Evolutionary conservation across 1,140 invertebrate species (phyloP).

Genomic region (Himalopsyche phryganea): DNA sequence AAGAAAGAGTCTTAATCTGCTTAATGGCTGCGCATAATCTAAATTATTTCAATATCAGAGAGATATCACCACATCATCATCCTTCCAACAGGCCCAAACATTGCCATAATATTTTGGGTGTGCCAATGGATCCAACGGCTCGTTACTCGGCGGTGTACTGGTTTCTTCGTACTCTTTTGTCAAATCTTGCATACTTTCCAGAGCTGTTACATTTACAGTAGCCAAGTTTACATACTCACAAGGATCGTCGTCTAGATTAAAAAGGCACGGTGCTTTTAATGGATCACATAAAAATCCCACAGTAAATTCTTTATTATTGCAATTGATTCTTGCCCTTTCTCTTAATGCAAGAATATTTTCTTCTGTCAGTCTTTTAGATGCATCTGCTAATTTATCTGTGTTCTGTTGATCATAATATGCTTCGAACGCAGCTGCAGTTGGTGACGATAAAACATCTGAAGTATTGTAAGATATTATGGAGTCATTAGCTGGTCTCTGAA

Average conservation of each 20-base stretch:
- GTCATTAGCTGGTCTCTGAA: constrained; percentile 53
- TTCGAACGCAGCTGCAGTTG: constrained; percentile 46
- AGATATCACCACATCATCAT: constrained; percentile 34
- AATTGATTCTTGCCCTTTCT: constrained; percentile 16
- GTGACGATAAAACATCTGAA: constrained; percentile 51
- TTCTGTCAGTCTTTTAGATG: neutral
- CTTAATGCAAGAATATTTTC: constrained; percentile 9
- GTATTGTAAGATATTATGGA: constrained; percentile 43
- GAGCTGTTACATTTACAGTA: constrained; percentile 40
- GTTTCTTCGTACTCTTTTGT: constrained; percentile 48
- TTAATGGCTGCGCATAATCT: too few relatives aligned
- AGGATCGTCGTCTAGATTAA: constrained; percentile 69
- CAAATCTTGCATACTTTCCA: constrained; percentile 48
- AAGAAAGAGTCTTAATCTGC: too few relatives aligned
- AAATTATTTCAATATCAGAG: too few relatives aligned
- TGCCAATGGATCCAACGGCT: constrained; percentile 50
- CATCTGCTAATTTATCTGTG: neutral
- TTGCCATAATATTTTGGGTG: constrained; percentile 56
- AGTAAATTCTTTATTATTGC: constrained; percentile 3
- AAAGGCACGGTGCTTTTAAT: constrained; percentile 59
- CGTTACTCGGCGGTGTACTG: constrained; percentile 52
- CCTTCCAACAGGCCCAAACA: constrained; percentile 57
- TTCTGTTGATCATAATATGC: constrained; percentile 40
- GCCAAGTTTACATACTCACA: constrained; percentile 74
- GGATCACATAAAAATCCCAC: constrained; percentile 28